Evolutionary conservation across 2,888 invertebrate genomes (phyloP), one percentile per base, ranked within the genome.

Genomic region (Danaus chrysippus): DNA sequence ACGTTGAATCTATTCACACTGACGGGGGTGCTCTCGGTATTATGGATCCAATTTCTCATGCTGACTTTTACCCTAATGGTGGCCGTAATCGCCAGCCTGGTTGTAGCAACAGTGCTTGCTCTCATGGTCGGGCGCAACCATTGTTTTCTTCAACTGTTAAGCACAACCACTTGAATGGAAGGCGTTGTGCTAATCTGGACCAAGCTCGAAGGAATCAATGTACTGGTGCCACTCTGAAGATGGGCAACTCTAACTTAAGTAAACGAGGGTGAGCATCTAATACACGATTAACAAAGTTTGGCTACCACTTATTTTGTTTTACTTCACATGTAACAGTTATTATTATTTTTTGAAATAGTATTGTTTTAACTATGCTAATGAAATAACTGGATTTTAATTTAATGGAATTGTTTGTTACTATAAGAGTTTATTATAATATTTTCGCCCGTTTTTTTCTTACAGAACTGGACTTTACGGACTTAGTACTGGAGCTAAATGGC

Each of bases 61-160:
- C 71, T 10, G 73, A 80, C 57, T 81, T 80, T 68, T 81, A 78
- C 59, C 76, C 77, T 2, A 79, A 80, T 55, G 78, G 78, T 0
- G 78, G 78, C 5, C 71, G 69, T 13, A 68, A 73, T 53, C 67
- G 65, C 5, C 79, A 78, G 65, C 76, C 78, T 1, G 78, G 80
- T 0, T 79, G 80, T 54, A 54, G 49, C 41, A 11, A 62, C 15
- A 71, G 70, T 34, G 61, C 68, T 8, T 79, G 79, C 59, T 76
- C 77, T 0, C 79, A 80, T 64, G 60, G 71, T 11, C 73, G 77
- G 3, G 68, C 74, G 2, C 64, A 64, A 13, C 56, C 73, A 10
- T 67, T 77, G 0, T 74, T 76, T 59, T 77, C 77, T 11, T 68
- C 77, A 0, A 73, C 69, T n/a, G 68, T 78, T 0, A 70, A 68